Evolutionary conservation across 2,888 invertebrate genomes (phyloP).

Genomic region (Anticlea derivata): DNA sequence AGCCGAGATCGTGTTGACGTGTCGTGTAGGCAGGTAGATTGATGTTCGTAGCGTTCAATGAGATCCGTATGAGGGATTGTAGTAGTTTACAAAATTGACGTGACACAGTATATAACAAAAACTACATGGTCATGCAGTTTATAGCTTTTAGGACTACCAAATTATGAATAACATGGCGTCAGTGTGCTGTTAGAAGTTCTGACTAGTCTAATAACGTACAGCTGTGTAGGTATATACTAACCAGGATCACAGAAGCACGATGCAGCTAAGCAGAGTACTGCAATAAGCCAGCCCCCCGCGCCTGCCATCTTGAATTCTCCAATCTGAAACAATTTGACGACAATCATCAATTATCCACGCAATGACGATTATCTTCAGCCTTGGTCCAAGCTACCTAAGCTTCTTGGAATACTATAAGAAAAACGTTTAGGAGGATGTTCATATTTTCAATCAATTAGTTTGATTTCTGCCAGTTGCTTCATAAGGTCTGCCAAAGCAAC

Average conservation of each 20-base stretch:
- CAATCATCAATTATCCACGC: slow-evolving; percentile 35
- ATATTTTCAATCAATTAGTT: slow-evolving; percentile 15
- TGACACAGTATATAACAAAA: slow-evolving; percentile 14
- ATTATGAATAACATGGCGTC: no score
- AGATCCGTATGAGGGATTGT: slow-evolving; percentile 28
- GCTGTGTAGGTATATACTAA: slow-evolving; percentile 28
- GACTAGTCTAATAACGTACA: no score
- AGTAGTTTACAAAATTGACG: slow-evolving; percentile 12
- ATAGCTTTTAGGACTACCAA: not conserved
- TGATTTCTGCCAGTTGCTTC: not conserved
- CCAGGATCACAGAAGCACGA: slow-evolving; percentile 53
- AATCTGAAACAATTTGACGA: slow-evolving; percentile 46
- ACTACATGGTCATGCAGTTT: not conserved
- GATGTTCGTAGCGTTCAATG: slow-evolving; percentile 24
- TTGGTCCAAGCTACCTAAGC: slow-evolving; percentile 18
- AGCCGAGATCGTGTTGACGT: slow-evolving; percentile 31
- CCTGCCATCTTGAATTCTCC: slow-evolving; percentile 44
- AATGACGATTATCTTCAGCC: slow-evolving; percentile 24
- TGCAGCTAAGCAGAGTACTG: slow-evolving; percentile 39
- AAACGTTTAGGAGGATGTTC: slow-evolving; percentile 19
- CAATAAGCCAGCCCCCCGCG: slow-evolving; percentile 34
- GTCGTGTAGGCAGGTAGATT: slow-evolving; percentile 34
- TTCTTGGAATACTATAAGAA: slow-evolving; percentile 16
- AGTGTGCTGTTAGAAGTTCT: no score
- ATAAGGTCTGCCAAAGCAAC: not conserved